These are phyloP conservation scores for Hozukius guyotensis DNA, from an alignment of 2,797 vertebrate species.

Conservation along the genomic window DNA sequence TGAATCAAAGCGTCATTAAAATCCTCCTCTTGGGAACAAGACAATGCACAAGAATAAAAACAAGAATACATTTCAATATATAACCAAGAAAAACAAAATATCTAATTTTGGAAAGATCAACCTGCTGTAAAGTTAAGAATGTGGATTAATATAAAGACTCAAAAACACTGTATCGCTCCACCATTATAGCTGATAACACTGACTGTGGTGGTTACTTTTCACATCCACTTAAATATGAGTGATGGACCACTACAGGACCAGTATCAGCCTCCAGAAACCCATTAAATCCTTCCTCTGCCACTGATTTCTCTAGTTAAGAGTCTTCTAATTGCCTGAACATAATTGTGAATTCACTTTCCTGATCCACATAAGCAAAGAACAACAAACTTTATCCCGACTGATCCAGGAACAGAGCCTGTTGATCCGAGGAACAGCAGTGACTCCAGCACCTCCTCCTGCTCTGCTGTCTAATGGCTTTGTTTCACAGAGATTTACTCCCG, in stretches of 20 bases:
- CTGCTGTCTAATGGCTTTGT: constrained; percentile 51
- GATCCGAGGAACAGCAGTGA: constrained; percentile 1
- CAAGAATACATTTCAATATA: neutral
- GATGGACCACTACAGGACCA: no score
- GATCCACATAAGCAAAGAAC: constrained; percentile 26
- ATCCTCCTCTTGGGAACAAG: neutral
- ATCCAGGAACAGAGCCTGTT: constrained; percentile 33
- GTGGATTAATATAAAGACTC: neutral
- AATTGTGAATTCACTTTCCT: constrained; percentile 16
- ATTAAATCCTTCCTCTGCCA: neutral
- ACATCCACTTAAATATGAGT: neutral
- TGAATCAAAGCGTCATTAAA: neutral
- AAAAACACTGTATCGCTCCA: neutral
- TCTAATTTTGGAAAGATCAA: neutral
- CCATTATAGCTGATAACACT: neutral
- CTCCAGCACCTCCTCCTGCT: neutral
- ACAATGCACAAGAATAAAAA: neutral
- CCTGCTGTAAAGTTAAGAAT: neutral
- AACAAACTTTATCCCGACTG: constrained; percentile 25
- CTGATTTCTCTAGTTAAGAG: neutral
- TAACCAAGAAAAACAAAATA: neutral
- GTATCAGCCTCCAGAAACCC: neutral
- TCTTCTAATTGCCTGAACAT: constrained; percentile 8
- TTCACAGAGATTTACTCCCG: constrained; percentile 59
- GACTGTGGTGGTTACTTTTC: neutral